Evolutionary conservation across 1,140 invertebrate genomes (phyloP), one percentile per base, ranked within the genome.

Genomic region (Bombus polaris): DNA sequence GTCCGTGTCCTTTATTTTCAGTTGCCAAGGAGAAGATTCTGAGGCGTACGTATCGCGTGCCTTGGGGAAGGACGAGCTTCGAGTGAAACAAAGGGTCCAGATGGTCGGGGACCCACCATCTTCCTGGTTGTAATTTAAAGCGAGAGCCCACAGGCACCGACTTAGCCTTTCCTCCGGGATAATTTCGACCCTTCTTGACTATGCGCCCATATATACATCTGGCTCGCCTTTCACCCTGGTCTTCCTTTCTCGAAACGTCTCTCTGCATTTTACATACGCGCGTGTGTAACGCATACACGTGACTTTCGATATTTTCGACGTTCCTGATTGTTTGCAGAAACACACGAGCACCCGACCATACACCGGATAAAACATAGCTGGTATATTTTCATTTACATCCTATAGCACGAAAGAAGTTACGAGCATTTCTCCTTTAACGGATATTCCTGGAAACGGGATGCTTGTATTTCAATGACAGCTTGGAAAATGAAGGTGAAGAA

Each of bases 41-140:
- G 80, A 90, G 83, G 70, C 76, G 79, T 72, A 72, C 76, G 86
- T 86, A 82, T 86, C 88, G 76, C 88, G 77, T 78, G 74, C 86
- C 76, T 86, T 88, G 68, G 76, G 76, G 80, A 90, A 90, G 89
- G 86, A 88, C 88, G 83, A 90, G 75, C 74, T 73, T 35, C 15
- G 87, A 66, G 86, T 90, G 89, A 90, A 90, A 90, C 89, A 90
- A 90, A 90, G 83, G 89, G 81, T 88, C 80, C 86, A 83, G 89
- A 90, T 90, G 79, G 81, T 77, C 47, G 35, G 65, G 32, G 80
- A 37, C n/a, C 88, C 37, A 79, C 59, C 72, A 90, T 90, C 83
- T 90, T 90, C 89, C 89, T 90, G 86, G 86, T 90, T 79, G 62
- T 88, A 85, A 90, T 90, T 90, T 90, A 82, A 89, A 90, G 86